Evolutionary conservation across 2,113 vertebrate genomes (phyloP).

Genomic region (Pelobates fuscus): DNA sequence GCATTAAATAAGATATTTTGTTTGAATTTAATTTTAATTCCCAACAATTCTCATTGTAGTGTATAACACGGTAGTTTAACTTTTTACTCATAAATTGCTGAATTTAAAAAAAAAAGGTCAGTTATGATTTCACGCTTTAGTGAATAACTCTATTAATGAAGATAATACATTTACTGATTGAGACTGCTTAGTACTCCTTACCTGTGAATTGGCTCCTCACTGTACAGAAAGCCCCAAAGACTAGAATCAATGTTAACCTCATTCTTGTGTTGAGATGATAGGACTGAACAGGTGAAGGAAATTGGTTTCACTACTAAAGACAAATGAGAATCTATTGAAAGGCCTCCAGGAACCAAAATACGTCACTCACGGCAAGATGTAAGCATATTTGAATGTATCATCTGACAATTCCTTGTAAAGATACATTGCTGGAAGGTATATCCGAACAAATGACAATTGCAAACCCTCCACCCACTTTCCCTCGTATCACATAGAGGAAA

Average conservation of each 20-base stretch:
- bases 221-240: neutral
- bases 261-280: neutral
- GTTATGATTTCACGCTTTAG: too few species aligned
- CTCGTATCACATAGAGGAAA: neutral
- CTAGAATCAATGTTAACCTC: slow-evolving; percentile 1
- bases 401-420: neutral
- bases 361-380: neutral
- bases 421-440: neutral
- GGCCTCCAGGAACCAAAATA: slow-evolving; percentile 2
- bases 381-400: neutral
- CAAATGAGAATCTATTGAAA: neutral
- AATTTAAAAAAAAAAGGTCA: too few species aligned
- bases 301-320: neutral
- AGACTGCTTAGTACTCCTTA: neutral
- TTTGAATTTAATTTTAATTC: too few species aligned
- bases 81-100: too few species aligned
- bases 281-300: neutral
- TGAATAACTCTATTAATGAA: too few species aligned
- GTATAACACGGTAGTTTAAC: too few species aligned
- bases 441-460: neutral
- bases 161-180: too few species aligned
- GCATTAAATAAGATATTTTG: too few species aligned
- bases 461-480: slow-evolving; percentile 14
- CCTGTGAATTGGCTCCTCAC: slow-evolving; percentile 18
- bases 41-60: too few species aligned